phyloP scores from a whole-genome alignment of 2,113 vertebrate genomes.

The Haemorhous mexicanus region DNA sequence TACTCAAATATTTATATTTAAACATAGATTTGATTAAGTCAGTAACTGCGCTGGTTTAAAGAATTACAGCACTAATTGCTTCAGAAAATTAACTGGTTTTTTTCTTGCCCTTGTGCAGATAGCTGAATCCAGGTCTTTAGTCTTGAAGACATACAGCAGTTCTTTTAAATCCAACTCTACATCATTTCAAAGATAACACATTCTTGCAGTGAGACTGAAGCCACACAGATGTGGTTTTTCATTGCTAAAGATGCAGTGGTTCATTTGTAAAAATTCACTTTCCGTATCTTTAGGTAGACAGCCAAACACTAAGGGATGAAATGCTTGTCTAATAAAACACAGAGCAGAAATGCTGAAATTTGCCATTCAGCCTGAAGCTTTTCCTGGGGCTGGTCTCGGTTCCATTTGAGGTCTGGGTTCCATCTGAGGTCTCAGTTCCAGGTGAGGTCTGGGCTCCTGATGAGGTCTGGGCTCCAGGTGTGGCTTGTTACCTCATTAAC shows the following conservation, averaged over 20 bases:
- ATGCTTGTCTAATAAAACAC: neutral
- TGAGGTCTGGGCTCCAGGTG: neutral
- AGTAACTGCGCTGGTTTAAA: neutral
- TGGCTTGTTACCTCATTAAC: rapidly evolving
- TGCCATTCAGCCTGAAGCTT: neutral
- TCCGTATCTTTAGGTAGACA: neutral
- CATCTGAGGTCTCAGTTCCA: too few species aligned
- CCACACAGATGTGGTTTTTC: neutral
- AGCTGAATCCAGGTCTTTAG: neutral
- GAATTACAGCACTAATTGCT: neutral
- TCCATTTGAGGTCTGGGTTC: neutral
- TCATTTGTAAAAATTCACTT: neutral
- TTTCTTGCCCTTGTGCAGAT: neutral
- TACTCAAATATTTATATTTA: neutral
- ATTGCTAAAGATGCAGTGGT: neutral
- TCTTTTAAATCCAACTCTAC: neutral
- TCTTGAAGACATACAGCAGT: neutral
- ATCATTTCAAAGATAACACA: neutral
- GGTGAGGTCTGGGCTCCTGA: too few species aligned
- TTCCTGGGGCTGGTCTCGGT: neutral
- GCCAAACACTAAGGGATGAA: rapidly evolving
- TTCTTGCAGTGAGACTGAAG: neutral
- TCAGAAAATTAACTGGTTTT: neutral
- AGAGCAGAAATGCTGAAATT: rapidly evolving
- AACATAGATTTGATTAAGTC: neutral